Percentiles rank a stretch among this genome's conserved stretches.
Evolutionary conservation across 2,888 invertebrate species (phyloP).

Genomic region (Drosophila nr. perissopoda): DNA sequence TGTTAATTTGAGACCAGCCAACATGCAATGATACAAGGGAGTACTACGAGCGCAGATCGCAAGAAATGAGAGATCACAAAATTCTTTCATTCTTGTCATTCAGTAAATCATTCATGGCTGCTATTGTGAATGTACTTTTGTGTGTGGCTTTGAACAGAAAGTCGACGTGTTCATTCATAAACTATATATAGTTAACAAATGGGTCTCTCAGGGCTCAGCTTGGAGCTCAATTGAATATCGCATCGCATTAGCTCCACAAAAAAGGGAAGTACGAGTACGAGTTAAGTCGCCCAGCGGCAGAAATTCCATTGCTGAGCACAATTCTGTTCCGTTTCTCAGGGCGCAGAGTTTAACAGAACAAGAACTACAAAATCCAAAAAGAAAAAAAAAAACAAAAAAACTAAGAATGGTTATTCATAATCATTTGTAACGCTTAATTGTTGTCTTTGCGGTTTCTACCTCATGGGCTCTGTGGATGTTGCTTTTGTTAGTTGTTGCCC

Average conservation of each 20-base stretch:
- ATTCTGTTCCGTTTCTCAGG: constrained; percentile 60
- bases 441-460: constrained; percentile 76
- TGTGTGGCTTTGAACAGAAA: not conserved
- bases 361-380: constrained; percentile 16
- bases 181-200: constrained; percentile 36
- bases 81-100: not conserved
- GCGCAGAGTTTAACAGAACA: constrained; percentile 30
- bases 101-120: not conserved
- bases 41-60: not conserved
- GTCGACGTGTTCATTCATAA: constrained; percentile 48
- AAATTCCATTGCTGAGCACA: constrained; percentile 51
- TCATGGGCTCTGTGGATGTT: constrained; percentile 46
- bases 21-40: not conserved
- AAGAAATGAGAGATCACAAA: too few species aligned
- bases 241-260: constrained; percentile 25
- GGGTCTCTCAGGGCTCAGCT: constrained; percentile 2
- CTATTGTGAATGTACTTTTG: constrained; percentile 1
- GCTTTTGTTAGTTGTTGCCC: constrained; percentile 57
- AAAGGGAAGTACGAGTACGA: constrained; percentile 40
- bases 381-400: not conserved
- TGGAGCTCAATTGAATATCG: constrained; percentile 27
- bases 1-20: not conserved
- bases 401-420: constrained; percentile 73
- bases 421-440: constrained; percentile 81
- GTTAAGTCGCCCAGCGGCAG: constrained; percentile 52